A percentile compares a stretch with the other conserved stretches of the same genome.
phyloP scores from a whole-genome alignment of 2,113 vertebrate species.

The Opisthocomus hoazin region DNA sequence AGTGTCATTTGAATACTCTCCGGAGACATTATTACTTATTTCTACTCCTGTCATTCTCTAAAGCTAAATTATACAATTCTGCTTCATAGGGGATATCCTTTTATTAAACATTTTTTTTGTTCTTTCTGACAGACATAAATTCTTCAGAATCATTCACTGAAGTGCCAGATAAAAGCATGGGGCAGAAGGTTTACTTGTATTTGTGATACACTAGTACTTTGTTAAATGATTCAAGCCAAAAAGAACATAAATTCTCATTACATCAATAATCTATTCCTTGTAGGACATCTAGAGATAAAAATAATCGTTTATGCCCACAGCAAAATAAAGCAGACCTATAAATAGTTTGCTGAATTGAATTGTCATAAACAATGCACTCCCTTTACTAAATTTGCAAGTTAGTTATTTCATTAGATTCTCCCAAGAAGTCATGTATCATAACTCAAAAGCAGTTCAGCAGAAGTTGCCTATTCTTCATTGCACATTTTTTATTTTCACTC shows the following conservation, averaged over 20 bases:
- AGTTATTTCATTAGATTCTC: not conserved
- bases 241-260: not conserved
- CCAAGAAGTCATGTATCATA: not conserved
- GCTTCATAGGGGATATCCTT: not conserved
- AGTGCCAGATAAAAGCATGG: rapidly evolving
- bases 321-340: not conserved
- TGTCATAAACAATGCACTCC: not conserved
- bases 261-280: not conserved
- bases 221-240: not conserved
- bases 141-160: not conserved
- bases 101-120: not conserved
- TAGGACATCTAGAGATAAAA: not conserved
- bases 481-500: not conserved
- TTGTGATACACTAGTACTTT: not conserved
- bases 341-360: not conserved
- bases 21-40: not conserved
- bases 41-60: not conserved
- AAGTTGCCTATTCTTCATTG: not conserved
- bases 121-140: not conserved
- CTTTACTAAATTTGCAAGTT: not conserved
- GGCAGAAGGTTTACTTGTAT: not conserved
- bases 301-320: not conserved
- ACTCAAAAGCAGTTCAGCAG: not conserved
- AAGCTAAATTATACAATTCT: not conserved
- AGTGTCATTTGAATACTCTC: not conserved